These are phyloP conservation scores for Hoplias malabaricus DNA, from an alignment of 2,113 vertebrate genomes.

Conservation along the genomic window DNA sequence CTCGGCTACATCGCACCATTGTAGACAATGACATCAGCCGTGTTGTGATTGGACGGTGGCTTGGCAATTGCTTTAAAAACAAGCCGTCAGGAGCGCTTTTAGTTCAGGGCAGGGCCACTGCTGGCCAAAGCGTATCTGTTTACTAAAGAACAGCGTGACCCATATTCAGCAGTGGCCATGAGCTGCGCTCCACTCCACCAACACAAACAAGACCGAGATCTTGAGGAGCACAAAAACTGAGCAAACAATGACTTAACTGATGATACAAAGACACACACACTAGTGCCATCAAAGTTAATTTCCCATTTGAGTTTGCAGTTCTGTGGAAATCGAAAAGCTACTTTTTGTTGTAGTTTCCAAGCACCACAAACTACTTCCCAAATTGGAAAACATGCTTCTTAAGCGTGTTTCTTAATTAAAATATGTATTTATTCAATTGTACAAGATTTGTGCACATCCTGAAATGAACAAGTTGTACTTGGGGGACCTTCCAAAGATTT, in stretches of 20 bases:
- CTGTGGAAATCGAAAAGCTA: no score
- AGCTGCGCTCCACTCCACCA: not conserved
- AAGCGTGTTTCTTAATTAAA: no score
- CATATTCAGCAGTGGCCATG: not conserved
- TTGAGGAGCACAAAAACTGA: not conserved
- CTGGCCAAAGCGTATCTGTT: constrained; percentile 11
- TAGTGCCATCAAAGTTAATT: no score
- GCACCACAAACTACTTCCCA: no score
- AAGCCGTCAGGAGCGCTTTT: constrained; percentile 42
- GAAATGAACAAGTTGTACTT: no score
- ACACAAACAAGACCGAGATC: not conserved
- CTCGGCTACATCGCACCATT: constrained; percentile 41
- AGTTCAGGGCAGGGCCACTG: constrained; percentile 15
- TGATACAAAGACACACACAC: not conserved
- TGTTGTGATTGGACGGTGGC: constrained; percentile 40
- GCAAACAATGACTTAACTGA: not conserved
- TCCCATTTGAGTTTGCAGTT: not conserved
- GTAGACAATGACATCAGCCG: constrained; percentile 61
- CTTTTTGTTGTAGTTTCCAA: no score
- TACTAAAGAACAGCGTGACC: constrained; percentile 33
- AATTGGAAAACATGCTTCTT: no score
- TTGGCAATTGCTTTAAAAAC: constrained; percentile 45
- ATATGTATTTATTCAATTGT: no score
- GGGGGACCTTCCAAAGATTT: no score
- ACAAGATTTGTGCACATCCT: no score